A percentile compares a stretch with the other conserved stretches of the same genome.
phyloP scores from a whole-genome alignment of 2,113 vertebrate species.

The Urocynchramus pylzowi region DNA sequence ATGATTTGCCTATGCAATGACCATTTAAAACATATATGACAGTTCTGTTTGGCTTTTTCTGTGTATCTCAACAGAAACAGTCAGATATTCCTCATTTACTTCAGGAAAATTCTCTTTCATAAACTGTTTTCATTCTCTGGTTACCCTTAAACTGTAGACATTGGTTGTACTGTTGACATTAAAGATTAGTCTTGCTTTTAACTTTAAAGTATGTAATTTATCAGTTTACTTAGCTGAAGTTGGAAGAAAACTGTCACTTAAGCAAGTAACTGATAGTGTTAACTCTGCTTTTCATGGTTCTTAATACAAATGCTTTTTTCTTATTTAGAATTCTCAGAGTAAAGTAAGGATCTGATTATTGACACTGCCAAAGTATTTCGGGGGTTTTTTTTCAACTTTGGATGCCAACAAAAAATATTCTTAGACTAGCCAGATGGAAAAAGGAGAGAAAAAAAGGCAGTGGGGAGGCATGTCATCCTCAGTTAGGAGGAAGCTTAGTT shows the following conservation, averaged over 20 bases:
- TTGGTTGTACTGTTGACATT: not conserved
- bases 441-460: not conserved
- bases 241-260: not conserved
- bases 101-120: not conserved
- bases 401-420: not conserved
- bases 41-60: not conserved
- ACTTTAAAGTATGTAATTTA: not conserved
- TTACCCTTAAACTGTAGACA: not conserved
- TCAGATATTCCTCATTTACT: not conserved
- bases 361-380: not conserved
- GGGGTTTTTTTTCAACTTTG: not conserved
- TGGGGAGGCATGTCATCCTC: not conserved
- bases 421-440: slow-evolving; percentile 36
- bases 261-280: not conserved
- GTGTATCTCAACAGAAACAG: not conserved
- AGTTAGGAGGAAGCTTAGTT: not conserved
- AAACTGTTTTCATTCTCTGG: not conserved
- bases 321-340: not conserved
- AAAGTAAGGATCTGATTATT: not conserved
- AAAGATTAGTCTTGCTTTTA: not conserved
- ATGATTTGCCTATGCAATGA: not conserved
- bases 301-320: slow-evolving; percentile 25
- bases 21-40: not conserved
- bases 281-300: not conserved
- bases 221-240: not conserved